A percentile compares a stretch with the other conserved stretches of the same genome.
Conservation (phyloP, 2,888 invertebrate genomes). For the Synanthedon formicaeformis region DNA sequence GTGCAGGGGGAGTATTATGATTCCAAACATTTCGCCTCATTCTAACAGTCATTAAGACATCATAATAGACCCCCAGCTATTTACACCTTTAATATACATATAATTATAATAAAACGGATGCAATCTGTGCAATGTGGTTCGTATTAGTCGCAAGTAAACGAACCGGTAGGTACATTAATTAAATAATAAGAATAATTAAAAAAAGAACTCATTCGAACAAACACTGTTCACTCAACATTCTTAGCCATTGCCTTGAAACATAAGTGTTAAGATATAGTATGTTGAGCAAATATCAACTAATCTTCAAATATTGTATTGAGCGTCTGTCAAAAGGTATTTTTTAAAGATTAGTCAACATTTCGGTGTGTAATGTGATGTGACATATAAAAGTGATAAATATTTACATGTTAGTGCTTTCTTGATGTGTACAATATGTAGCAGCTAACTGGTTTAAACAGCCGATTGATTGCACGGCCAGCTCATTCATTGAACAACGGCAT, state of each 20-base stretch:
- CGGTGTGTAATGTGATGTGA: background rate
- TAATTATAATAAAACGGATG: conserved; percentile 4
- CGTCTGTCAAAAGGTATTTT: background rate
- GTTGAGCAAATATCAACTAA: conserved; percentile 27
- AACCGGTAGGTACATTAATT: conserved; percentile 21
- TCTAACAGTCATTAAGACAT: too few relatives aligned
- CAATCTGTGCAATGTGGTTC: conserved; percentile 31
- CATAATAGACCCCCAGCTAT: background rate
- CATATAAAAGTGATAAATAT: background rate
- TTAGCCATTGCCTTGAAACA: conserved; percentile 28
- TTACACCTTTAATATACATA: background rate
- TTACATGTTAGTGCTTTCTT: background rate
- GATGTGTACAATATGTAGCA: conserved; percentile 17
- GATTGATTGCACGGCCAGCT: too few relatives aligned
- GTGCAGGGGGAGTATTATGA: too few relatives aligned
- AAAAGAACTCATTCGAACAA: conserved; percentile 16
- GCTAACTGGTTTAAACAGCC: too few relatives aligned
- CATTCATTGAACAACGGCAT: too few relatives aligned
- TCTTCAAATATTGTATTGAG: conserved; percentile 15
- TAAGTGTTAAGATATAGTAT: conserved; percentile 6
- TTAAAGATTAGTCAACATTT: background rate
- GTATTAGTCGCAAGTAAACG: conserved; percentile 31
- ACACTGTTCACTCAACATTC: conserved; percentile 67
- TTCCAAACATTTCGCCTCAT: too few relatives aligned
- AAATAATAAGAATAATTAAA: conserved; percentile 7